A percentile compares a stretch with the other conserved stretches of the same genome.
These are phyloP conservation scores for Eucriotettix oculatus DNA, from an alignment of 2,888 invertebrate species.

Conservation along the genomic window DNA sequence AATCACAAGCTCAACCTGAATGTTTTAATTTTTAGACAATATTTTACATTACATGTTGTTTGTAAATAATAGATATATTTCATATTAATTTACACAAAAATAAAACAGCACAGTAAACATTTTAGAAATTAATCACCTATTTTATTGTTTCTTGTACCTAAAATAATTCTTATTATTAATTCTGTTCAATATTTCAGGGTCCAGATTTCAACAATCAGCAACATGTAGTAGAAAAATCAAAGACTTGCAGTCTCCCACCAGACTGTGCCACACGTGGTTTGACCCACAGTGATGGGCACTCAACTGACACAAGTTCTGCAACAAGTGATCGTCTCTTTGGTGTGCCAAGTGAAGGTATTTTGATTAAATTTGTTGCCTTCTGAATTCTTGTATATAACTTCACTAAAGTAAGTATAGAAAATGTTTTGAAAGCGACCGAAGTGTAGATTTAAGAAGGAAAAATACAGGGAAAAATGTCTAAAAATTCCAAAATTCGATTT, in stretches of 20 bases:
- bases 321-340: slow-evolving; percentile 28
- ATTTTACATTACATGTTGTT: too few relatives aligned
- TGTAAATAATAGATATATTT: too few relatives aligned
- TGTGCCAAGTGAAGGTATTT: slow-evolving; percentile 22
- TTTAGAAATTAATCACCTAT: not conserved
- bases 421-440: too few relatives aligned
- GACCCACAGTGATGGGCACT: slow-evolving; percentile 27
- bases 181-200: not conserved
- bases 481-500: too few relatives aligned
- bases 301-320: slow-evolving; percentile 32
- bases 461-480: too few relatives aligned
- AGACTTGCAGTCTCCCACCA: slow-evolving; percentile 25
- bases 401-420: too few relatives aligned
- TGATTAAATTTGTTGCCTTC: not conserved
- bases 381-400: too few relatives aligned
- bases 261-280: slow-evolving; percentile 19
- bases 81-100: too few relatives aligned
- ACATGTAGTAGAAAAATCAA: slow-evolving; percentile 5
- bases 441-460: too few relatives aligned
- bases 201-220: slow-evolving; percentile 2
- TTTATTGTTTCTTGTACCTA: not conserved
- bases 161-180: not conserved
- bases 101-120: not conserved
- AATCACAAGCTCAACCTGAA: too few relatives aligned
- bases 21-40: too few relatives aligned